These are phyloP conservation scores for Xenopus tropicalis DNA, from an alignment of 2,113 vertebrate species.

Conservation along the genomic window UCB_Xtro_10.0 CM004444.2:88602501-88603000, in stretches of 20 bases:
- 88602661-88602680: conserved; percentile 18
- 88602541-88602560: not conserved
- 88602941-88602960: conserved; percentile 38
- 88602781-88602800: not conserved
- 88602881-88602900: conserved; percentile 23
- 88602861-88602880: conserved; percentile 22
- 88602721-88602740: not conserved
- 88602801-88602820: conserved; percentile 16
- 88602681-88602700: not conserved
- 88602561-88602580: conserved; percentile 21
- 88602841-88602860: conserved; percentile 6
- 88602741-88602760: not conserved
- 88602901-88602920: conserved; percentile 30
- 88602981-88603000: conserved; percentile 27
- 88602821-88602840: not conserved
- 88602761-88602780: not conserved
- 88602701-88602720: not conserved
- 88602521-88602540: not conserved
- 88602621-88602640: conserved; percentile 30
- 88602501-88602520: not conserved
- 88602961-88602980: conserved; percentile 23
- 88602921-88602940: conserved; percentile 35
- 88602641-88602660: conserved; percentile 13
- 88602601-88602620: not conserved
- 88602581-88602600: not conserved